Base-by-base conservation (phyloP, 1,140 invertebrate genomes). In the Zaprionus capensis region DNA sequence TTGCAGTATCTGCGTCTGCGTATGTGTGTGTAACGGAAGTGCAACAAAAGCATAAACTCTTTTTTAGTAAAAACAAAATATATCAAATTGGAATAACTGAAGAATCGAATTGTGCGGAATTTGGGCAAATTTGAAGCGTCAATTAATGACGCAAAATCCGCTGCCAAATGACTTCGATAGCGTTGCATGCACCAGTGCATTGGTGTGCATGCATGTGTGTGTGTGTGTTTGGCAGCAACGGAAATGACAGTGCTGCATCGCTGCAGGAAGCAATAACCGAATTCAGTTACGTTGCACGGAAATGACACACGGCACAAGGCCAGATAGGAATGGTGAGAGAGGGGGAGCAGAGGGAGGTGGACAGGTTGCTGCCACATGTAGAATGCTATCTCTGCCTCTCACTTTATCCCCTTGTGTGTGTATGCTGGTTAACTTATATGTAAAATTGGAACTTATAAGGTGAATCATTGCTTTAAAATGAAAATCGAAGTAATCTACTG, bases 241-340 rank as follows among this genome's bases (percentile, higher is more conserved):
- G 78, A 80, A 80, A 80, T 80, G 76, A 80, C 71, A 78, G 76
- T 36, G 71, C 76, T 78, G 76, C 76, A 80, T 51, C 78, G 70
- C 46, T 64, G 65, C 78, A 80, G 78, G 78, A 80, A 80, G 76
- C 78, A 80, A 78, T 80, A 77, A 70, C 76, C 76, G 76, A 80
- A 80, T 80, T 78, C 78, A 80, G 78, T 80, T 80, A 78, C 76
- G 65, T 74, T 78, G 71, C 78, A 74, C 78, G 78, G 78, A 80
- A 80, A 80, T 80, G 76, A 80, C 71, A 78, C 71, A 78, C 66
- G 66, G 76, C 49, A 63, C 46, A 46, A 38, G 58, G 49, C 34
- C n/a, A 61, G 57, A 61, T 17, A 51, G 28, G 41, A 17, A 24
- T 20, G 41, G 15, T 22, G 49, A 41, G 26, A 41, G 20, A 9